A percentile compares a stretch with the other conserved stretches of the same genome.
These are phyloP conservation scores for Parotia lawesii DNA, from an alignment of 2,113 vertebrate genomes.

Conservation along the genomic window DNA sequence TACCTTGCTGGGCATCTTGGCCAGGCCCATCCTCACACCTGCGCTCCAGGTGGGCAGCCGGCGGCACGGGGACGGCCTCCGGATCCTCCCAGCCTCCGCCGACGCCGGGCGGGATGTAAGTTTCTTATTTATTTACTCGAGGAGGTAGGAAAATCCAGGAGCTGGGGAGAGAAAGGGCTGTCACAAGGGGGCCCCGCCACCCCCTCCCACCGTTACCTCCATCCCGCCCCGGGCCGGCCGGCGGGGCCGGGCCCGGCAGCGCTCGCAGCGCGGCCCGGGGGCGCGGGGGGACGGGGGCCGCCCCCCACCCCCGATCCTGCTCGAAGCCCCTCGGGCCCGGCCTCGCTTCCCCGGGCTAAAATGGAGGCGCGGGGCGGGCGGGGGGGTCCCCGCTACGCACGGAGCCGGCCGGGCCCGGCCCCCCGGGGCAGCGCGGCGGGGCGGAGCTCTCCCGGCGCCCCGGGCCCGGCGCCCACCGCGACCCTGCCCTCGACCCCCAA, in stretches of 20 bases:
- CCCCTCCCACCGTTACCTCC: background rate
- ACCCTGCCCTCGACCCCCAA: too few relatives aligned
- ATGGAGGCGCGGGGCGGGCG: background rate
- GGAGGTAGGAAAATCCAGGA: background rate
- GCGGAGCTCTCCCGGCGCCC: too few relatives aligned
- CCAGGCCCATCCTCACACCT: constrained; percentile 66
- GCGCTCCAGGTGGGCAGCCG: constrained; percentile 17
- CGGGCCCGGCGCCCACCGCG: too few relatives aligned
- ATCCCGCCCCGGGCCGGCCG: background rate
- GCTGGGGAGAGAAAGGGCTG: background rate
- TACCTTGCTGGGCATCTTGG: constrained; percentile 65
- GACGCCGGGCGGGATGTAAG: background rate
- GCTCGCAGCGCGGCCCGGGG: background rate
- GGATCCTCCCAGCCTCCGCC: constrained; percentile 3
- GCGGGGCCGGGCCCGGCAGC: background rate
- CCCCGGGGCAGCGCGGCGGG: too few relatives aligned
- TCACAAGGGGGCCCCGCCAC: background rate
- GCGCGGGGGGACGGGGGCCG: background rate
- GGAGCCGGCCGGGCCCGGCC: too few relatives aligned
- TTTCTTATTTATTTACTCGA: background rate
- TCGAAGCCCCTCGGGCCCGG: too few relatives aligned
- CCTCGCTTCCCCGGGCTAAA: too few relatives aligned
- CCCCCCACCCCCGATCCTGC: too few relatives aligned
- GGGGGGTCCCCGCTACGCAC: background rate
- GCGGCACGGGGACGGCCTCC: background rate